Conservation (phyloP, 1,140 invertebrate species). For the Leptinotarsa lineolata region DNA sequence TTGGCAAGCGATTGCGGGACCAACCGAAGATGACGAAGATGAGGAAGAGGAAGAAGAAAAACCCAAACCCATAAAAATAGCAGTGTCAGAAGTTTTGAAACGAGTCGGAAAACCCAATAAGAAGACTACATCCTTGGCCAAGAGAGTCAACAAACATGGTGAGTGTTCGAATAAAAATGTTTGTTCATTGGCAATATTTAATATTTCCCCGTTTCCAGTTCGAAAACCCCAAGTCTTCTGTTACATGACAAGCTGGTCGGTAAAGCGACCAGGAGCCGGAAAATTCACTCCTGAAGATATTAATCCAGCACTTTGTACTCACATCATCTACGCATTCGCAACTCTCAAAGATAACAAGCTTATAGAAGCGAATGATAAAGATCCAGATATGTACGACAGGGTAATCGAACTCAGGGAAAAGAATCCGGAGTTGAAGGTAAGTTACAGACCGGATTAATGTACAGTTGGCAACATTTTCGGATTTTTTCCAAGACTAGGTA, state of each 20-base stretch:
- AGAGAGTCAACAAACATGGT: slow-evolving; percentile 41
- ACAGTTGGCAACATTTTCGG: no score
- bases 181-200: not conserved
- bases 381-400: slow-evolving; percentile 82
- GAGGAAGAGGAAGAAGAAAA: slow-evolving; percentile 69
- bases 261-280: slow-evolving; percentile 82
- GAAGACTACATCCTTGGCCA: slow-evolving; percentile 33
- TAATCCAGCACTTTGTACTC: slow-evolving; percentile 85
- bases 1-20: slow-evolving; percentile 76
- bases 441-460: no score
- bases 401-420: slow-evolving; percentile 83
- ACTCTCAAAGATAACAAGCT: slow-evolving; percentile 83
- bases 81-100: slow-evolving; percentile 72
- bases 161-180: not conserved
- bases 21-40: slow-evolving; percentile 63
- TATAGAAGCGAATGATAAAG: slow-evolving; percentile 74
- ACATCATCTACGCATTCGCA: slow-evolving; percentile 92
- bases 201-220: slow-evolving; percentile 59
- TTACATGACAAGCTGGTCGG: slow-evolving; percentile 93
- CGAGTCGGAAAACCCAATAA: slow-evolving; percentile 66
- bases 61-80: slow-evolving; percentile 79
- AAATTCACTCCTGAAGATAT: slow-evolving; percentile 88
- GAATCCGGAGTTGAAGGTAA: slow-evolving; percentile 86
- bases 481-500: no score
- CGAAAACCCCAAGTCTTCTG: slow-evolving; percentile 85